Conservation (phyloP, 35 echinoderm and acorn worm genomes). For the Strongylocentrotus purpuratus region DNA sequence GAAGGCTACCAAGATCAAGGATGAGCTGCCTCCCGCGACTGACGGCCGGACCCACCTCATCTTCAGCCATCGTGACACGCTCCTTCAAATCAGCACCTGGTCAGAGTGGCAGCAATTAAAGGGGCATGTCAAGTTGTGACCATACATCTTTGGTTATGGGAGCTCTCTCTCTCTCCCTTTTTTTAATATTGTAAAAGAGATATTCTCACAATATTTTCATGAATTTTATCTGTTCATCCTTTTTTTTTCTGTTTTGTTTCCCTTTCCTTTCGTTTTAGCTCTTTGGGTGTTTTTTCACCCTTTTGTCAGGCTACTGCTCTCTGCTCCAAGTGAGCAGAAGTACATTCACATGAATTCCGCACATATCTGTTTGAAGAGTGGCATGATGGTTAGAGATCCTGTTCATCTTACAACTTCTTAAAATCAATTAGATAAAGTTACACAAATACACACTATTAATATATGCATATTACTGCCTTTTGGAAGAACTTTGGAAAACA, state of each 20-base stretch:
- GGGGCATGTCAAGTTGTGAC: constrained; percentile 42
- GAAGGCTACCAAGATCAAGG: constrained; percentile 68
- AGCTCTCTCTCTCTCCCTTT: not conserved
- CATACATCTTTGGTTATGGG: not conserved
- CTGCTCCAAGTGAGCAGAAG: too few relatives aligned
- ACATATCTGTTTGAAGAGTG: too few relatives aligned
- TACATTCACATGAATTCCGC: too few relatives aligned
- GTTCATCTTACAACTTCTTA: too few relatives aligned
- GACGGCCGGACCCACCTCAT: constrained; percentile 90
- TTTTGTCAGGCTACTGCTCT: too few relatives aligned
- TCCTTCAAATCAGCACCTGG: constrained; percentile 97
- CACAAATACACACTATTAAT: not conserved
- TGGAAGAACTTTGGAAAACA: not conserved
- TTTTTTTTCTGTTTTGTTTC: not conserved
- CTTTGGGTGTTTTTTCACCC: not conserved
- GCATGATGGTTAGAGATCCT: too few relatives aligned
- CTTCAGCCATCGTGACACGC: constrained; percentile 64
- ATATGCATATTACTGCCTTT: not conserved
- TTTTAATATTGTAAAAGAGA: not conserved
- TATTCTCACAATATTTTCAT: too few relatives aligned
- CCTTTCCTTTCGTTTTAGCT: not conserved
- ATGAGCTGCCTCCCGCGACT: constrained; percentile 61
- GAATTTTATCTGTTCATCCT: too few relatives aligned
- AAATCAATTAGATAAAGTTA: not conserved
- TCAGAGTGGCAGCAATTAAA: not conserved